Evolutionary conservation across 1,140 invertebrate species (phyloP).

Genomic region (Holotrichia oblita): DNA sequence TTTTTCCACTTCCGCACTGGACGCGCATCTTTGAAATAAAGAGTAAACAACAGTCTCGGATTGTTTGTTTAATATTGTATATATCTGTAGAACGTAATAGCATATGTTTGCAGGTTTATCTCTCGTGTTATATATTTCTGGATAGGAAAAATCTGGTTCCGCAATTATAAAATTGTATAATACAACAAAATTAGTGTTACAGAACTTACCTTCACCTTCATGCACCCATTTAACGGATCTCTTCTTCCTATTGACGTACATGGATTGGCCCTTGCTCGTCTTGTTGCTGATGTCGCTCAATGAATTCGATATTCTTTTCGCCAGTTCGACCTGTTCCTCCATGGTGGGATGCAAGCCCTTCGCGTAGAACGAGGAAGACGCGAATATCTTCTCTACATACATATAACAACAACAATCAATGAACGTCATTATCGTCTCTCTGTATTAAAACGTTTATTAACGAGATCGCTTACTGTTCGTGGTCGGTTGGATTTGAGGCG

Average conservation of each 20-base stretch:
- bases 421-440: too few relatives aligned
- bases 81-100: too few relatives aligned
- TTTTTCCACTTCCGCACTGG: neutral
- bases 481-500: constrained; percentile 55
- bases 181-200: too few relatives aligned
- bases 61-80: too few relatives aligned
- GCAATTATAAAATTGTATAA: too few relatives aligned
- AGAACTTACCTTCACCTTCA: constrained; percentile 75
- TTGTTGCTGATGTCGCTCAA: constrained; percentile 91
- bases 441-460: neutral
- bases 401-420: constrained; percentile 45
- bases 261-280: constrained; percentile 90
- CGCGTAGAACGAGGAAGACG: constrained; percentile 94
- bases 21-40: too few relatives aligned
- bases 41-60: too few relatives aligned
- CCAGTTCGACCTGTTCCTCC: constrained; percentile 93
- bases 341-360: constrained; percentile 89
- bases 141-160: too few relatives aligned
- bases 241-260: constrained; percentile 95
- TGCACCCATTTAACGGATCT: constrained; percentile 94
- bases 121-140: too few relatives aligned
- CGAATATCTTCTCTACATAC: constrained; percentile 85
- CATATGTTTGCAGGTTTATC: too few relatives aligned
- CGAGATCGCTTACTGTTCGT: constrained; percentile 51
- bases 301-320: constrained; percentile 90